Evolutionary conservation across 2,113 vertebrate genomes (phyloP), one percentile per base, ranked within the genome.

Genomic region (Cyprinodon variegatus): DNA sequence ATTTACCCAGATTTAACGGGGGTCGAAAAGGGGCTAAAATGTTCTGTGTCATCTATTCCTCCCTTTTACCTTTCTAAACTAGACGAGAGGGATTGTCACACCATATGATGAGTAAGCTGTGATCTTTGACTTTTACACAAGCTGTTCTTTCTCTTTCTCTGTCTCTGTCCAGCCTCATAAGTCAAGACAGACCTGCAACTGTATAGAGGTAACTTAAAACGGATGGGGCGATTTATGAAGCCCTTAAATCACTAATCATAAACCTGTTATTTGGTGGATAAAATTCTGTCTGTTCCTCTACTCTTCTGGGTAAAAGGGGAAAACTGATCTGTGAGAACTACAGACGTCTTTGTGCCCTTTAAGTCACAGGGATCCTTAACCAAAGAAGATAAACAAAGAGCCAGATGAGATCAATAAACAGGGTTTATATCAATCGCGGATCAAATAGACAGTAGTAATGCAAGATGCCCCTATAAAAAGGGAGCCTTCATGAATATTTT

Each of bases 211-310:
- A 93, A 93, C 81, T 72, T 90, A 81, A 93, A 91, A 87, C 93
- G 86, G 74, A 83, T 65, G 81, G 82, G 74, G 78, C 36, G 78
- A 88, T 90, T 94, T 91, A 92, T 68, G 61, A 68, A 82, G 89
- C 90, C 68, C 50, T 83, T 92, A 93, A 93, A 74, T 93, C 85
- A 93, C 77, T 67, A 74, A 91, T 90, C 89, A 87, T 93, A 93
- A 93, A 93, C 72, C 90, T 91, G 91, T 89, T 93, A 88, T 89
- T 89, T 86, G 88, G 86, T 79, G 87, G 84, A 89, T 92, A 80
- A 86, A 83, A 86, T 90, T 83, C 78, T 72, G 75, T 81, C 83
- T 77, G 84, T 88, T 65, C 43, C 61, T 62, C 70, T 14, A 15
- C 39, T 9, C 80, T 67, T 77, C 66, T 60, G 11, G 65, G 79